Percentiles rank a stretch among this genome's conserved stretches.
phyloP scores from a whole-genome alignment of 2,113 vertebrate species.

The Cololabis saira region DNA sequence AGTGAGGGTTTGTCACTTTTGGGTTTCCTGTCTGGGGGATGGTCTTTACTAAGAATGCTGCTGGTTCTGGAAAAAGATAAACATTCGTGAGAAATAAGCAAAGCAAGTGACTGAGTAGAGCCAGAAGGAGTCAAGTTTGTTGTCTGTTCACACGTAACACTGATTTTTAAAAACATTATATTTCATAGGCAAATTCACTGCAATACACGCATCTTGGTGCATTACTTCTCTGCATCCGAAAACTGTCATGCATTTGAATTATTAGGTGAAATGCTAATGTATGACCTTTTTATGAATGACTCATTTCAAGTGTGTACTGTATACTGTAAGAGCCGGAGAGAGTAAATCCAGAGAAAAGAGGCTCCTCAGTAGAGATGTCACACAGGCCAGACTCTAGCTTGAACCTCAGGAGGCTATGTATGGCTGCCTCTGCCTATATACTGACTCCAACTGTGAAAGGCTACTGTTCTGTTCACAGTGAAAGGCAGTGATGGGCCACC shows the following conservation, averaged over 20 bases:
- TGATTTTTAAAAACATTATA: neutral
- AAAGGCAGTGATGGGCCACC: constrained; percentile 77
- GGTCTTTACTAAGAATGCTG: constrained; percentile 95
- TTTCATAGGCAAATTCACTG: neutral
- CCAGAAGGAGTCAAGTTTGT: neutral
- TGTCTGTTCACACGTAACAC: neutral
- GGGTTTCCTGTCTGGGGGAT: constrained; percentile 94
- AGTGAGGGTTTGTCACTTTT: constrained; percentile 86
- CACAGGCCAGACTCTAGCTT: constrained; percentile 60
- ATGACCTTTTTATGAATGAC: constrained; percentile 56
- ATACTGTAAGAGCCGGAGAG: constrained; percentile 58
- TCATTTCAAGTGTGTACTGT: constrained; percentile 63
- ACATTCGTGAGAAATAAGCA: constrained; percentile 14
- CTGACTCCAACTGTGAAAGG: constrained; percentile 73
- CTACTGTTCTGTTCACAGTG: constrained; percentile 79
- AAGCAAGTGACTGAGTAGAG: constrained; percentile 3
- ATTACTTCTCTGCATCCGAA: neutral
- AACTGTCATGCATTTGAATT: constrained; percentile 6
- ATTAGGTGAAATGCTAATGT: constrained; percentile 23
- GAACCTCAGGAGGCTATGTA: constrained; percentile 68
- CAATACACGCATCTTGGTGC: constrained; percentile 3
- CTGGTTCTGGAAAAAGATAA: constrained; percentile 86
- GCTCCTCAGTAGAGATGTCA: constrained; percentile 61
- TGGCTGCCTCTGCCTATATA: constrained; percentile 68
- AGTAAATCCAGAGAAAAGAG: constrained; percentile 66